Evolutionary conservation across 2,888 invertebrate species (phyloP).

Genomic region (Chaetogeoica ovagalla): DNA sequence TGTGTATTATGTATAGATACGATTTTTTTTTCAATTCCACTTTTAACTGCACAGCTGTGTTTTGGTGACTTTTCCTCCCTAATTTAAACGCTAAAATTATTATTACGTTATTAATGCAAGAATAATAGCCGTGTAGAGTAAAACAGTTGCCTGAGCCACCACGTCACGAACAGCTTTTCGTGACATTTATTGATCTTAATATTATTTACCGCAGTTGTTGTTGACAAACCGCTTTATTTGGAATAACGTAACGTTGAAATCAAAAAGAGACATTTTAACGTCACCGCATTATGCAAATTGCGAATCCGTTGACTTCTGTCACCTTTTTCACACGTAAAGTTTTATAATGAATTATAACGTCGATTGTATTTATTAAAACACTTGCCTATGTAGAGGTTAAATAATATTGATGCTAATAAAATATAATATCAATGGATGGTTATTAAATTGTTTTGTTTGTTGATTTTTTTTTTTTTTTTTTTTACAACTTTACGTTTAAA

Average conservation of each 20-base stretch:
- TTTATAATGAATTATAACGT: not conserved
- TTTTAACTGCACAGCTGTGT: no score
- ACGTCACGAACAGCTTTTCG: not conserved
- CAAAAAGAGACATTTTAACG: not conserved
- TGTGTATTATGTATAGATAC: no score
- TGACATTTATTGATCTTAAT: not conserved
- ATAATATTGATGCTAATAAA: slow-evolving; percentile 8
- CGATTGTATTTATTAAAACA: not conserved
- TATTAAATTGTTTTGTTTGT: slow-evolving; percentile 8
- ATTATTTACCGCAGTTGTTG: not conserved
- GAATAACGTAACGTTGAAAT: not conserved
- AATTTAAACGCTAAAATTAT: no score
- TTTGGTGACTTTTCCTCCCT: no score
- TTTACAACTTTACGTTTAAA: not conserved
- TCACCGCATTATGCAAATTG: not conserved
- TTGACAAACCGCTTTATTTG: not conserved
- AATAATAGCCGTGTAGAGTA: no score
- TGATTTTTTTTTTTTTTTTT: slow-evolving; percentile 14
- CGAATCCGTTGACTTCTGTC: not conserved
- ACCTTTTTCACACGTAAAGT: not conserved
- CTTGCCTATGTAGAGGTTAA: not conserved
- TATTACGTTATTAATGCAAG: no score
- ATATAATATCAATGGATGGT: not conserved
- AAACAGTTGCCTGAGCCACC: not conserved
- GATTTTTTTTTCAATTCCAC: no score